Percentiles rank a stretch among this genome's conserved stretches.
These are phyloP conservation scores for Lycodopsis pacificus DNA, from an alignment of 2,797 vertebrate species.

Conservation along the genomic window DNA sequence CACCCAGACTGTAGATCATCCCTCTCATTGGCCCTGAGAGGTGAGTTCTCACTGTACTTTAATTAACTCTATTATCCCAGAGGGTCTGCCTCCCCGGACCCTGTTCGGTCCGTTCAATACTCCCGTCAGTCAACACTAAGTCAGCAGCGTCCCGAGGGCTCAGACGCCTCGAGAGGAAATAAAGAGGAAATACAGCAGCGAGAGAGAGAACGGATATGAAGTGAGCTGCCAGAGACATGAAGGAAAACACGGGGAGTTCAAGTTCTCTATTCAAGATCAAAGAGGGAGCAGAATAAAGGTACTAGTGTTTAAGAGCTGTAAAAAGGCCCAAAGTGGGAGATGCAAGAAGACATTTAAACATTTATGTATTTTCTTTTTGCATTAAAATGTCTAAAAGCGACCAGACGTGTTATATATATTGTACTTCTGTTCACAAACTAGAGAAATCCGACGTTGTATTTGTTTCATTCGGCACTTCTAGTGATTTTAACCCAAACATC, in stretches of 20 bases:
- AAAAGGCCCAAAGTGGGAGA: neutral
- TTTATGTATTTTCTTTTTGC: too few species aligned
- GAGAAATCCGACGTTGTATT: too few species aligned
- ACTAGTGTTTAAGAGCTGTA: too few species aligned
- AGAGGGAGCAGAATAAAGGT: neutral
- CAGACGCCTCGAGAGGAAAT: neutral
- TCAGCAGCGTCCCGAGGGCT: conserved; percentile 20
- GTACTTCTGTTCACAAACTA: too few species aligned
- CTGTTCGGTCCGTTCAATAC: conserved; percentile 24
- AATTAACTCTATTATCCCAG: conserved; percentile 45
- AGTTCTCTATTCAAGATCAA: neutral
- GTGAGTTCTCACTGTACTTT: conserved; percentile 30
- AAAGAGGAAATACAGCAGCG: neutral
- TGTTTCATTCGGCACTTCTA: too few species aligned
- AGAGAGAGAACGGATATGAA: conserved; percentile 12
- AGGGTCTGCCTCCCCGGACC: conserved; percentile 29
- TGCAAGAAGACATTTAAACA: neutral
- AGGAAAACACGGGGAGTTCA: neutral
- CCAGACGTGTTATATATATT: too few species aligned
- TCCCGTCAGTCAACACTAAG: conserved; percentile 42
- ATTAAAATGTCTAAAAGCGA: too few species aligned
- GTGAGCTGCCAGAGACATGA: conserved; percentile 10
- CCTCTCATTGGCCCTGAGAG: conserved; percentile 38
- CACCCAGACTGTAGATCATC: conserved; percentile 31
- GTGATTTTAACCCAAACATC: too few species aligned